These are phyloP conservation scores for Galeopterus variegatus DNA, from an alignment of 2,113 vertebrate genomes.

Conservation along the genomic window DNA sequence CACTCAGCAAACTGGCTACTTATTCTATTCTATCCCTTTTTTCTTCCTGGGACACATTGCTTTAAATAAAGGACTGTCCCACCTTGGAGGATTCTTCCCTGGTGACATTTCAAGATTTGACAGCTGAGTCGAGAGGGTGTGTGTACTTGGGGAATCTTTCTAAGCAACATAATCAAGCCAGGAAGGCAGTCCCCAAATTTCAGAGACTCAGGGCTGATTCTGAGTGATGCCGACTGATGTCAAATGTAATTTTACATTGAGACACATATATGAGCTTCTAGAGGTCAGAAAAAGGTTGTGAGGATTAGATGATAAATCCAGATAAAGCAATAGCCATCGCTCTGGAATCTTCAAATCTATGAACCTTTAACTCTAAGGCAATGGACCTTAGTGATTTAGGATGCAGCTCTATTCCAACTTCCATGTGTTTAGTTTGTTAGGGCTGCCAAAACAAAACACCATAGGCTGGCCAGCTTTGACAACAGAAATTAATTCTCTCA, in stretches of 20 bases:
- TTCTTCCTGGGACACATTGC: accelerated
- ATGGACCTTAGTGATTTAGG: too few species aligned
- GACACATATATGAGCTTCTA: background rate
- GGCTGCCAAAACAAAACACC: accelerated
- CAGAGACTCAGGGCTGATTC: background rate
- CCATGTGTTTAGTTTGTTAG: too few species aligned
- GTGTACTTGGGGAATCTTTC: background rate
- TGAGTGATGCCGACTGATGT: accelerated
- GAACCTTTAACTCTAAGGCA: too few species aligned
- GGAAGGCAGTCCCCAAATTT: accelerated
- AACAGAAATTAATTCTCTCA: background rate
- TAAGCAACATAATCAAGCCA: background rate
- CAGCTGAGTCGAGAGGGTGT: accelerated
- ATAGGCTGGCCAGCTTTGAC: background rate
- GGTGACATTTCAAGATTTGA: background rate
- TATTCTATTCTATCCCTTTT: accelerated
- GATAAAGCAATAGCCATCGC: accelerated
- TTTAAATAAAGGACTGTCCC: background rate
- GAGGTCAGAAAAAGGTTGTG: accelerated
- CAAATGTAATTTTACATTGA: accelerated
- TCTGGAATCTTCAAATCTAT: background rate
- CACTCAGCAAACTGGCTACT: accelerated
- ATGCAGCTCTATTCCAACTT: accelerated
- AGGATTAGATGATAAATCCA: too few species aligned
- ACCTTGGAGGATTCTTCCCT: too few species aligned